Evolutionary conservation across 2,797 vertebrate species (phyloP), one percentile per base, ranked within the genome.

Genomic region (Taeniopygia guttata): DNA sequence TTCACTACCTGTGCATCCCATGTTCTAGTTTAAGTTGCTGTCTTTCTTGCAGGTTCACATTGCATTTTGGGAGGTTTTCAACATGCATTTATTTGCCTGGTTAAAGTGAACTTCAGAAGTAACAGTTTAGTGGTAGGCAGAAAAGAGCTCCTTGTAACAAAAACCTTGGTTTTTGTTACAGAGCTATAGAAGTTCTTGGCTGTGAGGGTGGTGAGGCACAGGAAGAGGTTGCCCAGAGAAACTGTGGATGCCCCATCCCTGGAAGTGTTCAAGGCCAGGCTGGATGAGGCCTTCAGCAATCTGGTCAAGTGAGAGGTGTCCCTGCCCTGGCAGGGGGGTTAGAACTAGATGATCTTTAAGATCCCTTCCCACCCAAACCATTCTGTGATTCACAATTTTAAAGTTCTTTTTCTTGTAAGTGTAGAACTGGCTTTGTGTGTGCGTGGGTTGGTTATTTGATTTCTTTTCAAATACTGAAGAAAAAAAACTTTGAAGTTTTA

Each of bases 61-160:
- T 42, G 16, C 32, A 11, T 60, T 84, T 84, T 68, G 51, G 55
- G 46, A 72, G 52, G 7, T 74, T 92, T 67, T 67, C 55, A 58
- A 27, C 9, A 10, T 43, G 21, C 0, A 0, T 14, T 59, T 92
- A 0, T 27, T 59, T 90, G 23, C 29, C 29, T 26, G 9, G 23
- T 60, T 34, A 32, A 79, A 48, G 48, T 84, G 55, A 82, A 14
- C 30, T 77, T 74, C 30, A 77, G 34, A 85, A 85, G 32, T 0
- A 75, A 34, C 13, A 67, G 36, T 70, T 85, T 18, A 48, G 36
- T 55, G 27, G 5, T 70, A 74, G 75, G 42, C 20, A 4, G 58
- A 91, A 68, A 55, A 49, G 32, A 80, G 20, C 25, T 36, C 32
- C 36, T 64, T 80, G 43, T 51, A 46, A n/a, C 9, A 49, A 69